phyloP scores from a whole-genome alignment of 2,888 invertebrate genomes.

The Dermolepida albohirtum region DNA sequence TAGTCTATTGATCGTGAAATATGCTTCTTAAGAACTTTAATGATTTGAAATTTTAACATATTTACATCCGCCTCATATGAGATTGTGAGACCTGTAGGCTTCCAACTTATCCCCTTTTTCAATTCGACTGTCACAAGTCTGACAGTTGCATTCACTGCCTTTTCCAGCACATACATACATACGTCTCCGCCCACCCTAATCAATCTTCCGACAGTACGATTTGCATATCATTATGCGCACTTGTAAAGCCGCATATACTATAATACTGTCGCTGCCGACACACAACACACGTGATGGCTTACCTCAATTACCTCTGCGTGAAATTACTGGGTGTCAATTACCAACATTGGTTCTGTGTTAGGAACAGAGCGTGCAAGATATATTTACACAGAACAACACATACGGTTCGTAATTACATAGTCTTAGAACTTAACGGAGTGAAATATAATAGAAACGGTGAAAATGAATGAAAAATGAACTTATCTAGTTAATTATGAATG shows the following conservation, averaged over 20 bases:
- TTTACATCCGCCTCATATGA: too few species aligned
- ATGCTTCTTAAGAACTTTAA: too few species aligned
- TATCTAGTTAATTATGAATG: slow-evolving; percentile 17
- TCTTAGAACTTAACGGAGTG: too few species aligned
- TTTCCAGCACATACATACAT: slow-evolving; percentile 7
- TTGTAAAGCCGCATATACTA: slow-evolving; percentile 8
- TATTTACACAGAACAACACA: too few species aligned
- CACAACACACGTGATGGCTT: slow-evolving; percentile 9
- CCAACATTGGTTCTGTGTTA: too few species aligned
- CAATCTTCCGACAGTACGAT: slow-evolving; percentile 24
- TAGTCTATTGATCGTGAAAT: too few species aligned
- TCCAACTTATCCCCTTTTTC: slow-evolving; percentile 1
- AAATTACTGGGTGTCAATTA: slow-evolving; percentile 28
- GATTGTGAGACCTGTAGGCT: too few species aligned
- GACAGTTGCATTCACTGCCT: slow-evolving; percentile 22
- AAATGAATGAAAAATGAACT: neutral
- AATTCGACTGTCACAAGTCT: slow-evolving; percentile 19
- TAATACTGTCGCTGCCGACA: slow-evolving; percentile 17
- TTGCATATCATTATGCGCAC: slow-evolving; percentile 25
- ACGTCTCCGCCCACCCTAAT: slow-evolving; percentile 5
- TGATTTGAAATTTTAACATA: too few species aligned
- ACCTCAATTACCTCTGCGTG: slow-evolving; percentile 30
- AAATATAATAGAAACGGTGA: too few species aligned
- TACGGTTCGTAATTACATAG: too few species aligned
- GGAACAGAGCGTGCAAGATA: too few species aligned